phyloP scores from a whole-genome alignment of 2,797 vertebrate genomes.

The Sarcophilus harrisii region DNA sequence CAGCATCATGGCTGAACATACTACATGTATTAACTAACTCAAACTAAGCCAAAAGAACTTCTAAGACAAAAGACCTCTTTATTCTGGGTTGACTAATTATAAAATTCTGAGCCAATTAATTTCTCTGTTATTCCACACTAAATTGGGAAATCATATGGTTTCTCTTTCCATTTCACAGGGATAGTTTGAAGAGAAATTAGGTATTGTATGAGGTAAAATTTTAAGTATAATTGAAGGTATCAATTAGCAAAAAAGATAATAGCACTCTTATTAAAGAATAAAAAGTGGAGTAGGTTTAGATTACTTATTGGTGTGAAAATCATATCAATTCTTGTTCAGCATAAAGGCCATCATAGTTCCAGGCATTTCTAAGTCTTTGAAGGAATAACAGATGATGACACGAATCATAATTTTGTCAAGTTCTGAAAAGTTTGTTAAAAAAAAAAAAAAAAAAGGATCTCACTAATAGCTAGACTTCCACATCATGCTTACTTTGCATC shows the following conservation, averaged over 20 bases:
- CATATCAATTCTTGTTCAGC: background rate
- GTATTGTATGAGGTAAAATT: background rate
- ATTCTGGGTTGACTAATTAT: background rate
- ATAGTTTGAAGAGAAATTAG: background rate
- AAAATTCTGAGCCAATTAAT: background rate
- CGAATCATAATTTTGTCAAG: conserved; percentile 11
- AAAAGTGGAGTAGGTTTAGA: fast-evolving
- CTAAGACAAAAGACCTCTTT: background rate
- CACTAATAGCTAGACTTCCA: background rate
- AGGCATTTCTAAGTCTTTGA: background rate
- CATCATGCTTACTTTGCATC: background rate
- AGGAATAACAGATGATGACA: conserved; percentile 24
- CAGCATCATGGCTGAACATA: background rate
- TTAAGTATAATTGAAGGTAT: background rate
- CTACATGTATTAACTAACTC: background rate
- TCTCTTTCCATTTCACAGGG: background rate
- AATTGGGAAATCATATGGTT: background rate
- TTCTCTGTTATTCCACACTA: background rate
- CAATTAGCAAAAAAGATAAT: background rate
- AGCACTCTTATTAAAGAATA: background rate
- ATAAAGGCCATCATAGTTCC: background rate
- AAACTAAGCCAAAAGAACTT: background rate
- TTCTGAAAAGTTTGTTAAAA: conserved; percentile 1
- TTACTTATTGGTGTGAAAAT: background rate
- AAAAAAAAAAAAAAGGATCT: background rate